Evolutionary conservation across 2,797 vertebrate species (phyloP).

Genomic region (Hyperoplus lanceolatus): DNA sequence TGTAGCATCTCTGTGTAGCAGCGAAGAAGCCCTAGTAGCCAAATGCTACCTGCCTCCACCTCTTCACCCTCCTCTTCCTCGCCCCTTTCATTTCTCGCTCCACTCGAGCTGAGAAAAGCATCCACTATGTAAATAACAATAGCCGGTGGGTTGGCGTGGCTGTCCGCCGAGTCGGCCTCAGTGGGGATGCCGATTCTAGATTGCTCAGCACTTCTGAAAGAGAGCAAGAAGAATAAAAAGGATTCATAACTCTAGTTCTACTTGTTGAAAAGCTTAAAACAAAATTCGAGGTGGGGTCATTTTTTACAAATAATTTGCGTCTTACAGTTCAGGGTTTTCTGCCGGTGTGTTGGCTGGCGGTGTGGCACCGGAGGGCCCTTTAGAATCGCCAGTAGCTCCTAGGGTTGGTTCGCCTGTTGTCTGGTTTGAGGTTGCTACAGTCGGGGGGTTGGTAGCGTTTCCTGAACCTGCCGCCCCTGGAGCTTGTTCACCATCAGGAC

Average conservation of each 20-base stretch:
- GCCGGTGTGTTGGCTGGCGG: constrained; percentile 72
- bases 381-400: constrained; percentile 82
- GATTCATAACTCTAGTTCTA: neutral
- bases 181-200: constrained; percentile 95
- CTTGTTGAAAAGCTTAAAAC: neutral
- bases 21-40: constrained; percentile 95
- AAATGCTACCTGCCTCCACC: constrained; percentile 90
- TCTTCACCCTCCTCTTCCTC: constrained; percentile 91
- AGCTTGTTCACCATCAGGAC: constrained; percentile 81
- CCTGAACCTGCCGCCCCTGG: constrained; percentile 71
- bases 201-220: constrained; percentile 82
- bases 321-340: constrained; percentile 83
- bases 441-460: constrained; percentile 76
- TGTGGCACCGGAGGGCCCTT: constrained; percentile 80
- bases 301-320: neutral
- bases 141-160: constrained; percentile 91
- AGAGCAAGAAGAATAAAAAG: neutral
- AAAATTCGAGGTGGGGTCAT: neutral
- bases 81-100: constrained; percentile 84
- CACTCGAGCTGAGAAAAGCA: constrained; percentile 91
- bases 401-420: constrained; percentile 81
- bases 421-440: constrained; percentile 80
- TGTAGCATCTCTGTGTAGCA: constrained; percentile 97
- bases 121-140: constrained; percentile 97
- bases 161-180: constrained; percentile 89